Evolutionary conservation across 1,140 invertebrate species (phyloP), one percentile per base, ranked within the genome.

Genomic region (Papilio polytes): DNA sequence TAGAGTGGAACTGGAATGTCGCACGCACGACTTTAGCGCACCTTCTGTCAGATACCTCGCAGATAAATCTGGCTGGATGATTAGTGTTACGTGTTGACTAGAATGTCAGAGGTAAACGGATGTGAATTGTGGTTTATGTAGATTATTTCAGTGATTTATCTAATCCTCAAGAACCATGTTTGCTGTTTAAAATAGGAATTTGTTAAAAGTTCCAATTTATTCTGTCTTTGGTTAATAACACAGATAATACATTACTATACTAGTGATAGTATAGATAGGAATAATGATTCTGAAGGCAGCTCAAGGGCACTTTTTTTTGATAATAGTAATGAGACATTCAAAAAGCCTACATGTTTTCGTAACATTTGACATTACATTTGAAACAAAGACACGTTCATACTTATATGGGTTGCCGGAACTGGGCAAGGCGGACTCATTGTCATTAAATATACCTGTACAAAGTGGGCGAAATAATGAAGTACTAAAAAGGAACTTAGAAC

Each of bases 1-100:
- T 91, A 91, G 86, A 88, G 84, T 20, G 87, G 90, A 85, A 91
- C 88, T 20, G 87, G 90, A 85, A 91, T 90, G 89, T 88, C 83
- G 83, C 83, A 83, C 82, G 80, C 78, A 81, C 83, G 84, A 85
- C 86, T 89, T 86, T 85, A 88, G 83, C 80, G 20, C 85, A 87
- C 84, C 85, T 82, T 81, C 84, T 77, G 77, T 83, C 83, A 80
- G 48, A 80, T 81, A 82, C 79, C 36, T 79, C 20, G 56, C 63
- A 74, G 76, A 74, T 73, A 41, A 74, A 56, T 79, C 51, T 76
- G 22, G 18, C 12, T 22, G 44, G 13, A 48, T 51, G 73, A 74
- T 53, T 76, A 76, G 74, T 76, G 73, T 74, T 46, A 74, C 73
- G 18, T 48, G 44, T 8, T 51, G n/a, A 74, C 18, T 46, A 20